phyloP scores from a whole-genome alignment of 2,113 vertebrate genomes.

The Pleuronectes platessa region DNA sequence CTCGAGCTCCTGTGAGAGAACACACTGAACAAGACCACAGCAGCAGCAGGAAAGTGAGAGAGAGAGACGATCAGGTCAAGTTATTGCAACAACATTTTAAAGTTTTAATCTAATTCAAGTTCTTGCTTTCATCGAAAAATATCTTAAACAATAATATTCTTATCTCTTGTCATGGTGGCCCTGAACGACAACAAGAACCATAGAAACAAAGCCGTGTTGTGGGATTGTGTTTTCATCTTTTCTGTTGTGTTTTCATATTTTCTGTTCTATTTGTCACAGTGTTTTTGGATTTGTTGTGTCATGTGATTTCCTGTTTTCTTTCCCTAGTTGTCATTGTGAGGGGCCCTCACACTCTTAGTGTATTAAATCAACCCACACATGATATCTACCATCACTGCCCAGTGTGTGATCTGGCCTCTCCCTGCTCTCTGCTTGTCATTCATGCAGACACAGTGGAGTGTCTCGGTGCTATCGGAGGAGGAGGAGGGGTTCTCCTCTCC shows the following conservation, averaged over 20 bases:
- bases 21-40: constrained; percentile 36
- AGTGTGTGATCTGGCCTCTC: background rate
- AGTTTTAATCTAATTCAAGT: background rate
- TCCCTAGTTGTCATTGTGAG: no score
- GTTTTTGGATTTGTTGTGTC: no score
- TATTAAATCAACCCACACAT: no score
- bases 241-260: background rate
- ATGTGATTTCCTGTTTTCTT: no score
- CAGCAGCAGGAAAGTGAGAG: background rate
- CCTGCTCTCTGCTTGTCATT: constrained; percentile 40
- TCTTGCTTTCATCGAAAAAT: no score
- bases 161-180: no score
- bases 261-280: background rate
- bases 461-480: constrained; percentile 1
- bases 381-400: no score
- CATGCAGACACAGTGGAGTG: constrained; percentile 42
- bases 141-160: no score
- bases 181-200: no score
- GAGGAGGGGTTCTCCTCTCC: constrained; percentile 59
- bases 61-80: background rate
- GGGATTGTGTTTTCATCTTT: no score
- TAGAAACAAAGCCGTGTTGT: background rate
- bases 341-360: no score
- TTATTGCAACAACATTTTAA: background rate
- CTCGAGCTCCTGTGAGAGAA: constrained; percentile 39